Base-by-base conservation (phyloP, 2,797 vertebrate genomes). In the Liparis tanakae region DNA sequence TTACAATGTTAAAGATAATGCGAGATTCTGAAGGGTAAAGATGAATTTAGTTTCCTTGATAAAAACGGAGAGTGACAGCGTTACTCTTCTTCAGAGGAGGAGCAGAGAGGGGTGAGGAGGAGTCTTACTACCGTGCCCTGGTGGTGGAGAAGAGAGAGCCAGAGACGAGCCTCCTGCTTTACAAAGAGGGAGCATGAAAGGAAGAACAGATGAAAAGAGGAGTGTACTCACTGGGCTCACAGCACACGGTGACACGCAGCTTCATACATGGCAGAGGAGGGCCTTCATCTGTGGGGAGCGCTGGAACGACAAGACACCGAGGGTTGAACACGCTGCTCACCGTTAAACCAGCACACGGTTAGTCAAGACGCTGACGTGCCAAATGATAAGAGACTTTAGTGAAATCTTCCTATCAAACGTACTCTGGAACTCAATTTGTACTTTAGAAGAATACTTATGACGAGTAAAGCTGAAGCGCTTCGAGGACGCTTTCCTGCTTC, bases 201-300 rank as follows among this genome's bases (percentile, higher is more conserved):
- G 72, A 78, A 7, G 74, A 79, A 59, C 30, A 73, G 82, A 89
- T 88, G 75, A 89, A 86, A 83, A 82, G 82, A 85, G 3, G 80
- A 84, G 84, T 66, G 81, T 85, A 94, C 94, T 94, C 89, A 95
- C 94, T 89, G 63, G 89, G 74, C 79, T 88, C 84, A 18, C 94
- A 94, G 88, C 93, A 94, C 85, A 95, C 94, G 53, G 91, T 92
- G 84, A 95, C 87, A 53, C 93, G 92, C 74, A 95, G 78, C 90
- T 92, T 94, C 93, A 95, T 94, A 85, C 94, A 95, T 72, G 90
- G 93, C 85, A 93, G 89, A 64, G 87, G 88, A 76, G 92, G 91
- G 58, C 93, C 93, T 85, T 94, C 93, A 75, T 95, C 93, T 79
- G 87, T 69, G 44, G 93, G 92, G 43, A 94, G 89, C 58, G 94